Evolutionary conservation across 2,113 vertebrate species (phyloP).

Genomic region (Muntiacus reevesi): DNA sequence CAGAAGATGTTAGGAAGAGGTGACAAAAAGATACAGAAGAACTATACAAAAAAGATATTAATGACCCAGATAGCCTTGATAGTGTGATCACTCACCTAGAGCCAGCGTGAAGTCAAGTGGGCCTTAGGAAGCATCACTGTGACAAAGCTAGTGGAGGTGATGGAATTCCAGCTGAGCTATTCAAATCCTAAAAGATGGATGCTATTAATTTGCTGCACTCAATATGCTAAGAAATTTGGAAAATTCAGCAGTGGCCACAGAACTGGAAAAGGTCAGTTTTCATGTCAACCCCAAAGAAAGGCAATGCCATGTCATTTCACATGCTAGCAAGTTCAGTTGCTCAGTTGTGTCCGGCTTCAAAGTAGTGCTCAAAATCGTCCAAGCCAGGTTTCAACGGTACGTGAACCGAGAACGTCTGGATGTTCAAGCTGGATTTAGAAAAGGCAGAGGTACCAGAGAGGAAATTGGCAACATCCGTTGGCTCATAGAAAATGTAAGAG

Average conservation of each 20-base stretch:
- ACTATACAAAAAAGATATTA: neutral
- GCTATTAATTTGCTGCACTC: neutral
- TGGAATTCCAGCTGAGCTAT: neutral
- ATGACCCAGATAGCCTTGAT: neutral
- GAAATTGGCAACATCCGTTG: neutral
- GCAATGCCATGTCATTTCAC: neutral
- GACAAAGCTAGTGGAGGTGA: neutral
- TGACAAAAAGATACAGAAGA: neutral
- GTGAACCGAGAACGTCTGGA: neutral
- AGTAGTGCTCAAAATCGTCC: neutral
- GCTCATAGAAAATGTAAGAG: neutral
- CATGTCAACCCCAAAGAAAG: neutral
- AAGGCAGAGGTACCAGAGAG: neutral
- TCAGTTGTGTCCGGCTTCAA: neutral
- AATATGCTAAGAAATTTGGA: neutral
- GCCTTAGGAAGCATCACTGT: neutral
- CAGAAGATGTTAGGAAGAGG: neutral
- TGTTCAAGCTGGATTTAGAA: neutral
- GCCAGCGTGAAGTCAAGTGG: neutral
- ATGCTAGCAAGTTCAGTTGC: neutral
- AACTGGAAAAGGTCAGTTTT: neutral
- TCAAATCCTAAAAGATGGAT: neutral
- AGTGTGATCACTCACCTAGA: neutral
- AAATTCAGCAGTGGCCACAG: neutral
- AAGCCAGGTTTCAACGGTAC: neutral